A percentile compares a stretch with the other conserved stretches of the same genome.
These are phyloP conservation scores for Eurytoma californica DNA, from an alignment of 2,888 invertebrate species.

Conservation along the genomic window DNA sequence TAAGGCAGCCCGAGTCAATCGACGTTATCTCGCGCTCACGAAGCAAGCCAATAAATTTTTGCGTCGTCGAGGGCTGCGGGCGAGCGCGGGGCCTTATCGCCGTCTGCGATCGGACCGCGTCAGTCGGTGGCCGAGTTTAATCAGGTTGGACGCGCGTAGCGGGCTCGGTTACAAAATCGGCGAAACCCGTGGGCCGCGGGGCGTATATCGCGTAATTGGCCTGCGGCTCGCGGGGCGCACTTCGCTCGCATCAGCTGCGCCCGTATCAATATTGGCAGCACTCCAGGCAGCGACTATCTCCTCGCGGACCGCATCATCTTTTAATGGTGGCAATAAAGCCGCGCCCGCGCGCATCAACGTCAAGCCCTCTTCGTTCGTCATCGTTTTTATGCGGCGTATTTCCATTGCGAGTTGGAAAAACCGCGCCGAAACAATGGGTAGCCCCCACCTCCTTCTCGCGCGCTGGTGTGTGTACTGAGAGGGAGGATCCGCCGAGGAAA, in stretches of 20 bases:
- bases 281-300: constrained; percentile 59
- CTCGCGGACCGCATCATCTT: constrained; percentile 62
- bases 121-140: constrained; percentile 35
- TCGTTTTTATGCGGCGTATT: constrained; percentile 1
- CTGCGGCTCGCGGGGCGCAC: constrained; percentile 51
- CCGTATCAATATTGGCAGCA: constrained; percentile 66
- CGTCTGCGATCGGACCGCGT: constrained; percentile 33
- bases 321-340: constrained; percentile 65
- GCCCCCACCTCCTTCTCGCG: too few relatives aligned
- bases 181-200: neutral
- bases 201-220: constrained; percentile 59
- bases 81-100: neutral
- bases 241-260: constrained; percentile 36
- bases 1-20: neutral
- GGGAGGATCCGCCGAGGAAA: too few relatives aligned
- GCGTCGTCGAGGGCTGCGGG: neutral
- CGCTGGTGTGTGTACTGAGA: too few relatives aligned
- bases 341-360: neutral
- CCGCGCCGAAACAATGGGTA: constrained; percentile 21
- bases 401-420: neutral
- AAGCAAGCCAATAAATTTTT: constrained; percentile 1
- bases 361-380: neutral
- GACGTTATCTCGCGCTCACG: neutral
- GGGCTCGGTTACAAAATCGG: neutral
- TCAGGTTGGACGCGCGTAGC: constrained; percentile 30